phyloP scores from a whole-genome alignment of 2,797 vertebrate genomes.

The Typhlichthys eigenmanni region DNA sequence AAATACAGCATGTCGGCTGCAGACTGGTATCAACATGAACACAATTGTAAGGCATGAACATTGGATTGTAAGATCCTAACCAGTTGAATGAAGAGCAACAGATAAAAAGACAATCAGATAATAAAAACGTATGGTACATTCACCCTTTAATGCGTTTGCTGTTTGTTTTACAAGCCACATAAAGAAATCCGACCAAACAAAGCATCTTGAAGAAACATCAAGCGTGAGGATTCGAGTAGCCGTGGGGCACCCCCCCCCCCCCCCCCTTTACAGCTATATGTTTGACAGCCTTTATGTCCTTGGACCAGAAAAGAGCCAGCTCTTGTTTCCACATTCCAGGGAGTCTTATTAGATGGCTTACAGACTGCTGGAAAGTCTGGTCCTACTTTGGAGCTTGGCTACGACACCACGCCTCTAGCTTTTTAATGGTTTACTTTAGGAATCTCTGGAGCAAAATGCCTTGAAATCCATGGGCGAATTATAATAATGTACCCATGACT shows the following conservation, averaged over 20 bases:
- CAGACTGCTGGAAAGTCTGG: not conserved
- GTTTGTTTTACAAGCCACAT: not conserved
- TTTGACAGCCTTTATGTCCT: too few relatives aligned
- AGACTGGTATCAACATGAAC: too few relatives aligned
- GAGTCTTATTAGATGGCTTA: not conserved
- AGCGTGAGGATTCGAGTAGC: too few relatives aligned
- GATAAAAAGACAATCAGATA: not conserved
- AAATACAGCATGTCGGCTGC: too few relatives aligned
- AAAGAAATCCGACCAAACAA: not conserved
- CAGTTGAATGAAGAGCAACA: too few relatives aligned
- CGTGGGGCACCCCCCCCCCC: too few relatives aligned
- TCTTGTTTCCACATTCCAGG: not conserved
- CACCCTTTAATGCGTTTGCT: not conserved
- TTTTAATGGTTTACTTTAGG: not conserved
- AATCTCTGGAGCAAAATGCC: slow-evolving; percentile 30
- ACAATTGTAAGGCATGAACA: too few relatives aligned
- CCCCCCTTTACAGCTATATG: too few relatives aligned
- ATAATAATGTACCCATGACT: too few relatives aligned
- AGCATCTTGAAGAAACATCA: not conserved
- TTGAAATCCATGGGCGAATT: slow-evolving; percentile 7
- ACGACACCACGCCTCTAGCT: not conserved
- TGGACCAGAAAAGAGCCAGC: too few relatives aligned
- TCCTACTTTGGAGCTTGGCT: slow-evolving; percentile 8
- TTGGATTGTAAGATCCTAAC: too few relatives aligned
- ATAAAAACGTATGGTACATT: not conserved